phyloP scores from a whole-genome alignment of 2,888 invertebrate species.

The Apamea anceps region DNA sequence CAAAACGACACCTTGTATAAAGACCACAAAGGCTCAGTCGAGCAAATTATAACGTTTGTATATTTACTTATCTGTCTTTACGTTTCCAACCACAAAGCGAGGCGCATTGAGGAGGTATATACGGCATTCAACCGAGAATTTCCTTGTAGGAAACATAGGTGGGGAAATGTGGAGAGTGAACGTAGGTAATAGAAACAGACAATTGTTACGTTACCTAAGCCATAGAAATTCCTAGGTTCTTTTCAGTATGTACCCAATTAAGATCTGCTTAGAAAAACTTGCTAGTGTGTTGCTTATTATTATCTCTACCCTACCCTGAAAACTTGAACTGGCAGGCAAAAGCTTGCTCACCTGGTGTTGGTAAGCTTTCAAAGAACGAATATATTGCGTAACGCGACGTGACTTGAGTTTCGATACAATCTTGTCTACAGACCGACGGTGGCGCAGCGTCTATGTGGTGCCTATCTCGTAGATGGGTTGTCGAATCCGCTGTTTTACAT shows the following conservation, averaged over 20 bases:
- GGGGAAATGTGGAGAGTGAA: neutral
- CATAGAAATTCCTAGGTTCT: neutral
- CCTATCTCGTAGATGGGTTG: neutral
- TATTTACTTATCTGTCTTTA: constrained; percentile 31
- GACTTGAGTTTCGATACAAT: neutral
- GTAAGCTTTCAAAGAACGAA: neutral
- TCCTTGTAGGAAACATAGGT: constrained; percentile 19
- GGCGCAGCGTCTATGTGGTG: neutral
- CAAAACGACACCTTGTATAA: neutral
- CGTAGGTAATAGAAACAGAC: neutral
- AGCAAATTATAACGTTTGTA: constrained; percentile 35
- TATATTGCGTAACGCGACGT: neutral
- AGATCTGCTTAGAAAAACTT: neutral
- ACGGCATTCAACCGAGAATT: constrained; percentile 45
- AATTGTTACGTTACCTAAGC: neutral
- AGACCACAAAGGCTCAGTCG: constrained; percentile 26
- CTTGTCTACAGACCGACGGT: neutral
- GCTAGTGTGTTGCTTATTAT: too few relatives aligned
- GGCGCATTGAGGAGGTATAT: constrained; percentile 12
- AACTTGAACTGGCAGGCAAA: neutral
- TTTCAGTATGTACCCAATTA: too few relatives aligned
- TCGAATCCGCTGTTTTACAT: neutral
- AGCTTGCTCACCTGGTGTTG: neutral
- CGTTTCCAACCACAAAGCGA: constrained; percentile 45
- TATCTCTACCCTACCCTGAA: neutral